These are phyloP conservation scores for Caenorhabditis angaria DNA, from an alignment of 2,888 invertebrate species.

Conservation along the genomic window DNA sequence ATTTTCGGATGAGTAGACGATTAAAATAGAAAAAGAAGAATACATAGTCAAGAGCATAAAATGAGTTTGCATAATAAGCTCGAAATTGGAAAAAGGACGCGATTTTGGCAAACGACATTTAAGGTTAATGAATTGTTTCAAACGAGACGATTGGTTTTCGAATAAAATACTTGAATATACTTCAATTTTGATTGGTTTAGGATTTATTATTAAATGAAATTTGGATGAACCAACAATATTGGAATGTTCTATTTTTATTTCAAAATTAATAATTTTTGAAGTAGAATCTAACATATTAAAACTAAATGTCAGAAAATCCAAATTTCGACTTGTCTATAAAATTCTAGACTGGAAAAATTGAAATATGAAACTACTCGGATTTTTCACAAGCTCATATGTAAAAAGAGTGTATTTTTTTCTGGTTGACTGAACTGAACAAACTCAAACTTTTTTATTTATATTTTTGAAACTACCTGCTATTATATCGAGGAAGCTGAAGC, in stretches of 20 bases:
- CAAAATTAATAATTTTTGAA: too few relatives aligned
- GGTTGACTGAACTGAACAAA: background rate
- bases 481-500: background rate
- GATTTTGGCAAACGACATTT: constrained; percentile 11
- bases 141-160: too few relatives aligned
- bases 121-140: constrained; percentile 10
- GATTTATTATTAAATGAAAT: constrained; percentile 3
- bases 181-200: background rate
- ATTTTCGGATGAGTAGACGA: background rate
- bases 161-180: background rate
- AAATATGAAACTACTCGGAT: background rate
- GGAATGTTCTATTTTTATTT: too few relatives aligned
- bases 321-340: too few relatives aligned
- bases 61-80: constrained; percentile 1
- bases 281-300: too few relatives aligned
- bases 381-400: background rate
- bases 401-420: background rate
- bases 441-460: background rate
- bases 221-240: background rate
- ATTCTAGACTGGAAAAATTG: background rate
- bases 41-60: background rate
- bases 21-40: background rate
- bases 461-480: constrained; percentile 1
- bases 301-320: too few relatives aligned
- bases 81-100: background rate